Evolutionary conservation across 2,797 vertebrate species (phyloP), one percentile per base, ranked within the genome.

Genomic region (Cryptoprocta ferox): DNA sequence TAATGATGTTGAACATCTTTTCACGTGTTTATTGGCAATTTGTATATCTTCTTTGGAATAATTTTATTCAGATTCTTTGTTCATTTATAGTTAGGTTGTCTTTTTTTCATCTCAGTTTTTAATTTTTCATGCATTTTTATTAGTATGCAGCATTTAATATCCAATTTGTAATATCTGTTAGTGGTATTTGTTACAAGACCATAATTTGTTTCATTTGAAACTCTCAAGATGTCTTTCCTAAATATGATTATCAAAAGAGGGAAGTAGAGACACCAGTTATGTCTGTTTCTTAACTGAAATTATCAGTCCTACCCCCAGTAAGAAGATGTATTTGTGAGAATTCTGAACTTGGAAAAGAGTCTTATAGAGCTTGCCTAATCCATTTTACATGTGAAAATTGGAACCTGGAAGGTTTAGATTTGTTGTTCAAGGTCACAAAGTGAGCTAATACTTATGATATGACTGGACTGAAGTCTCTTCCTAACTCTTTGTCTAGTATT

Each of bases 371-470:
- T 65, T 89, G 16, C 0, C 13, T 83, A 81, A 24, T 94, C 35
- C 65, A 48, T 70, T 82, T 84, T 24, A 75, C 18, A 28, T 1
- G 1, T 32, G 30, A 73, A 95, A 61, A 92, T 8, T 37, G 5
- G 83, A 75, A 24, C 0, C 82, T 42, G 10, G 32, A 81, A 19
- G 5, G 45, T 90, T 95, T 53, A 14, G 10, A 93, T 35, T 18
- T 21, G 6, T 59, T 66, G n/a, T 28, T 82, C 84, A 97, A 83
- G 81, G 89, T 97, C 66, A 93, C 28, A 56, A 88, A 88, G 16
- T 42, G 78, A 95, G 53, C 91, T 76, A n/a, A 14, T 86, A 61
- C 92, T 83, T 80, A 82, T 35, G 16, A 24, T 48, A 26, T 53
- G 12, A 56, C 45, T 89, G n/a, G 78, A 68, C 0, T 73, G 32